A percentile compares a stretch with the other conserved stretches of the same genome.
Conservation (phyloP, 2,797 vertebrate genomes). For the Leucoraja ocellata region DNA sequence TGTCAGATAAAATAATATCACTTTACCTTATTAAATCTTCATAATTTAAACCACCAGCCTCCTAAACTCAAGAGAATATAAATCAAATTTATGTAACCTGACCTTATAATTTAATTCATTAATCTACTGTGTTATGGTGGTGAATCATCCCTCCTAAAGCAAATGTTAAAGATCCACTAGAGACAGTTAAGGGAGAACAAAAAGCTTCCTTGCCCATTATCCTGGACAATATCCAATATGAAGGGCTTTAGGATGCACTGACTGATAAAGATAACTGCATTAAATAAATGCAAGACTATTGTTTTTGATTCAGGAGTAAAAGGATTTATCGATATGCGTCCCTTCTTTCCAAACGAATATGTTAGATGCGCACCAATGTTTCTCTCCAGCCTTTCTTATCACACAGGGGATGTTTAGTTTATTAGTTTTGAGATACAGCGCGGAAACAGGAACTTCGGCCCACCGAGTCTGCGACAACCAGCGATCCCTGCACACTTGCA, state of each 20-base stretch:
- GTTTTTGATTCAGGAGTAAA: not conserved
- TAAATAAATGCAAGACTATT: not conserved
- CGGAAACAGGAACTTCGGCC: too few relatives aligned
- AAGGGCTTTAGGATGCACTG: not conserved
- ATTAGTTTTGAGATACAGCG: too few relatives aligned
- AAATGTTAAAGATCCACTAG: not conserved
- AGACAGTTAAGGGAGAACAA: not conserved
- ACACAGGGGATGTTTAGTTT: not conserved
- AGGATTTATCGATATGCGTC: not conserved
- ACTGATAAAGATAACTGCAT: not conserved
- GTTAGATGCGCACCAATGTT: not conserved
- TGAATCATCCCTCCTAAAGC: not conserved
- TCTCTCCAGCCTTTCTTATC: not conserved
- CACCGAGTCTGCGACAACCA: too few relatives aligned
- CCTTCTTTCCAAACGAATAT: not conserved
- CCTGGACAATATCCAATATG: not conserved
- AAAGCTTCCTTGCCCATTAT: not conserved
- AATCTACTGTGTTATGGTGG: not conserved
- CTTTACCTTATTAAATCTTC: not conserved
- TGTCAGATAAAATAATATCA: not conserved
- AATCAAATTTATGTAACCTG: not conserved
- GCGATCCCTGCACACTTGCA: too few relatives aligned
- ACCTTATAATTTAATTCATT: not conserved
- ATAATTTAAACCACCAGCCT: not conserved
- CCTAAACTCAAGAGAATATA: not conserved